Base-by-base conservation (phyloP, 2,113 vertebrate species). In the Notarius lentiginosus region DNA sequence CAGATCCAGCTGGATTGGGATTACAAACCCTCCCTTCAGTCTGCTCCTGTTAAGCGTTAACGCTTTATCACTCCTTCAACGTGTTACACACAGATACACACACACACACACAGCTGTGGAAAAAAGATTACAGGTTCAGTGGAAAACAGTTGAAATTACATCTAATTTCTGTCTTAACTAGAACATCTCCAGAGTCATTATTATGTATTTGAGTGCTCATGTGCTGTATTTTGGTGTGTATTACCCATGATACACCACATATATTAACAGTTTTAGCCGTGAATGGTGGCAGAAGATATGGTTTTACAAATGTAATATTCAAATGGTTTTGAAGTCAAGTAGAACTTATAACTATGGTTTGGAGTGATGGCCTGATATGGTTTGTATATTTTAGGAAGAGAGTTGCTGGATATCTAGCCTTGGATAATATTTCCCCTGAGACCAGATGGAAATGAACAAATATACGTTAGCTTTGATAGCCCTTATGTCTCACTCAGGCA, bases 171-270 rank as follows among this genome's bases (percentile, higher is more conserved):
- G 1, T 53, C 51, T 77, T 53, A 7, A 51, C 24, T 53, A n/a
- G 47, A 24, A 10, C 5, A 2, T 41, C 68, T 73, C 2, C 68
- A 47, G 17, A 75, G 15, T 75, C 41, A 47, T 72, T 41, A 75
- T 77, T n/a, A 5, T 77, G 17, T 41, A 72, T 41, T 73, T 22
- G 58, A 83, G 73, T 34, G 49, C 22, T 76, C 68, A 58, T 63
- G 63, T 63, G 92, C 88, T 68, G 84, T 94, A 92, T 53, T 24
- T 53, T 27, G 51, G 12, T n/a, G 90, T 92, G 93, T 61, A 68
- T 77, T n/a, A 58, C 61, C 51, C 20, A 61, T 41, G 41, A 41
- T 6, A 14, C 20, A 34, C 20, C 6, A 51, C 56, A 24, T 60
- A 80, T 30, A 49, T 47, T 20, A 61, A 18, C 56, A 60, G 9